Conservation (phyloP, 2,797 vertebrate species). For the Sebastes minor region DNA sequence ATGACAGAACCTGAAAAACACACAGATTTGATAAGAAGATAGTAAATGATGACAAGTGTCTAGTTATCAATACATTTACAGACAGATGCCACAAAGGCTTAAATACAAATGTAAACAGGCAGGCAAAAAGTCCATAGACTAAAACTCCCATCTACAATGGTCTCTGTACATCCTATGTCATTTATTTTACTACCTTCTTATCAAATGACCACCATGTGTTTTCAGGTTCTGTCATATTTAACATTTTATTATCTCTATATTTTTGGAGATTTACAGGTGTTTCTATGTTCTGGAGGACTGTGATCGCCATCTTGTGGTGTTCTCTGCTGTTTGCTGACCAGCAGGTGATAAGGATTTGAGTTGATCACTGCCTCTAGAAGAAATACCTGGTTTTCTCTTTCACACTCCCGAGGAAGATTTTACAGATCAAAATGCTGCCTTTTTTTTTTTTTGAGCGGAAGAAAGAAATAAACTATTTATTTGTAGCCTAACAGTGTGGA, state of each 20-base stretch:
- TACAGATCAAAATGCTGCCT: neutral
- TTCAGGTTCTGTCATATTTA: neutral
- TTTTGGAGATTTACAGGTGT: accelerated
- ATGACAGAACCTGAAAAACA: neutral
- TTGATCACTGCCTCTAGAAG: neutral
- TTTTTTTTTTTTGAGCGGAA: neutral
- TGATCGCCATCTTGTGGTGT: neutral
- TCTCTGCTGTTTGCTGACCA: neutral
- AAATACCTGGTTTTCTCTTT: neutral
- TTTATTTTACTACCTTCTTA: neutral
- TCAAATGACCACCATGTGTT: neutral
- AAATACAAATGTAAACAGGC: neutral
- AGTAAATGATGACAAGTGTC: too few relatives aligned
- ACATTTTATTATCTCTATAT: neutral
- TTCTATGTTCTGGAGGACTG: neutral
- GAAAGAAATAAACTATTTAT: neutral
- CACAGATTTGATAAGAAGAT: neutral
- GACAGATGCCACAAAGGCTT: neutral
- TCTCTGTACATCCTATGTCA: too few relatives aligned
- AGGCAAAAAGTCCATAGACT: too few relatives aligned
- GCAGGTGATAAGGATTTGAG: neutral
- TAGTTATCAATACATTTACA: neutral
- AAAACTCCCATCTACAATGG: too few relatives aligned
- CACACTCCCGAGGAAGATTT: neutral
- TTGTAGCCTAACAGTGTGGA: neutral